Base-by-base conservation (phyloP, 2,797 vertebrate species). In the Sandelia bainsii region DNA sequence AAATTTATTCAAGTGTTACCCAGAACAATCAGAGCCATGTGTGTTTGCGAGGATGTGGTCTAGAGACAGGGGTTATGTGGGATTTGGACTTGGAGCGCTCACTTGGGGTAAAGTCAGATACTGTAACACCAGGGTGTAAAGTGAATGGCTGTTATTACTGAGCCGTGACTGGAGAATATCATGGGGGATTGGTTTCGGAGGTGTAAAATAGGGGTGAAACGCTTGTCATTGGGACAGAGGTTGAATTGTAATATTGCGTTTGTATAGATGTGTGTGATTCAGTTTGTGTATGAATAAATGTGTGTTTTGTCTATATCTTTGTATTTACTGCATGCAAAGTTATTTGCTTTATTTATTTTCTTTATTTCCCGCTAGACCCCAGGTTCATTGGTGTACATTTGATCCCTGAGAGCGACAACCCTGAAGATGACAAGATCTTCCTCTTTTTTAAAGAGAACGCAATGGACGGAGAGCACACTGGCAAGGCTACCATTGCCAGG, bases 361-460 rank as follows among this genome's bases (percentile, higher is more conserved):
- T 62, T 58, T 40, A 71, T 19, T 65, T 14, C 0, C 29, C 74
- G 61, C 60, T 77, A 99, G 98, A 99, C 89, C 98, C 98, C 29
- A 94, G 96, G 80, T 99, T 99, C 72, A 78, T 99, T 32, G 90
- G 96, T 44, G 95, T 96, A 6, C 94, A 97, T 86, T 91, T 98
- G 87, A 97, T 99, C 79, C 97, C 97, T 6, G 98, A 99, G 83
- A 99, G 97, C 0, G 98, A 99, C 92, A 99, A 99, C 78, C 96
- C 96, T 8, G 98, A 99, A 87, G 98, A 99, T 64, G 97, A 99
- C 87, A 99, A 99, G 94, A 95, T 99, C 75, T 99, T 98, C 90
- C 96, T 99, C 86, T 99, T 99, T 93, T 99, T 99, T 90, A 96
- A 97, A 69, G 98, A 99, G 94, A 99, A 96, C 29, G 98, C 98